Conservation (phyloP, 2,113 vertebrate genomes). For the Gnathonemus echidnorhynchus region DNA sequence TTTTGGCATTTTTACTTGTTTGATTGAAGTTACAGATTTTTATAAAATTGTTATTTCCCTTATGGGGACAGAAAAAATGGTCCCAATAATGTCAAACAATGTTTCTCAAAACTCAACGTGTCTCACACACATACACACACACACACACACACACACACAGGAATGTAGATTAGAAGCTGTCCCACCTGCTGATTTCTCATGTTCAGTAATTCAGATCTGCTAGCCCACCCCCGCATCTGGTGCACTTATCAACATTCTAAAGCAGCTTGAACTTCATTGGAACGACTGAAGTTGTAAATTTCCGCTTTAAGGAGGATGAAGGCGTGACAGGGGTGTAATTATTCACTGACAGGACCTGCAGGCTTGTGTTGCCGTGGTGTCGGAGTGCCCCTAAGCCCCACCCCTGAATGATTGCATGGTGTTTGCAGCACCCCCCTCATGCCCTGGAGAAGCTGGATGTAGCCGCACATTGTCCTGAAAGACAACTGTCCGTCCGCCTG, state of each 20-base stretch:
- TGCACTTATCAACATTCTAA: background rate
- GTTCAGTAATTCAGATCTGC: background rate
- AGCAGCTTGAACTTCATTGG: background rate
- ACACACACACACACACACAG: background rate
- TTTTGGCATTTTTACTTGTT: background rate
- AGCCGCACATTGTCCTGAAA: background rate
- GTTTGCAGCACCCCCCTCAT: background rate
- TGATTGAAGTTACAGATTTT: background rate
- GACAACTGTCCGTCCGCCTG: background rate
- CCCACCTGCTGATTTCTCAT: background rate
- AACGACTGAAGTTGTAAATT: background rate
- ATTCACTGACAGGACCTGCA: background rate
- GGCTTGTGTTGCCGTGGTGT: background rate
- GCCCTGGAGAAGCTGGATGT: background rate
- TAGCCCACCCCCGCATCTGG: background rate
- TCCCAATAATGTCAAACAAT: background rate
- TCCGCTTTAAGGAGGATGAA: background rate
- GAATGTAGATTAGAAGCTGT: background rate
- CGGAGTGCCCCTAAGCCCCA: background rate
- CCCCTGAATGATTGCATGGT: background rate
- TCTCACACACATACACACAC: background rate
- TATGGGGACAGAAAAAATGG: background rate
- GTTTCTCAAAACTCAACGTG: background rate
- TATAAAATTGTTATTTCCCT: background rate
- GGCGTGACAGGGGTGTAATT: constrained; percentile 9